Evolutionary conservation across 2,888 invertebrate genomes (phyloP), one percentile per base, ranked within the genome.

Genomic region (Spilosoma lubricipeda): DNA sequence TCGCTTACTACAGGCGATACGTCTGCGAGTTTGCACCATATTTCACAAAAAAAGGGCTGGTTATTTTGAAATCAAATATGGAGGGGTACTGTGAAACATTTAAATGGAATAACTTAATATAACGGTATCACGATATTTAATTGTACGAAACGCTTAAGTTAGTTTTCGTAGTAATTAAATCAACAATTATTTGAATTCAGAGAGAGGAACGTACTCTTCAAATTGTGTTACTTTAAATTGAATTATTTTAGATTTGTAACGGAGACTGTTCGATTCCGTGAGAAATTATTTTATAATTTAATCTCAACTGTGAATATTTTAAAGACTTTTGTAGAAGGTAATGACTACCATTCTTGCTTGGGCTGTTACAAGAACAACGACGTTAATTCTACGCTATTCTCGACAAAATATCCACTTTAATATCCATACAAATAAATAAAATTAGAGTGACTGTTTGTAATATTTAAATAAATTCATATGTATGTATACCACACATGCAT

Each of bases 131-230:
- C 63, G 27, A 59, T 71, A 71, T 71, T 68, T 7, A 33, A 75
- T 71, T 75, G 23, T 68, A 42, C 33, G 42, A 42, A 68, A 56
- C 56, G 63, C 15, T 68, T 63, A 13, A 68, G 63, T 67, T 68
- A 48, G 72, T 72, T 63, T 72, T 59, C n/a, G 27, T 36, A 64
- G 59, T 72, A 72, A 72, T 72, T 9, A n/a, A 72, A 72, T 72
- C 63, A 64, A 36, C 33, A 45, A 45, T 72, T 68, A 23, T 68
- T 68, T 72, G n/a, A 23, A 48, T 18, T 18, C 42, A 63, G 67
- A 13, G 42, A 45, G 27, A 36, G 52, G 23, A 33, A 23, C 39
- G 56, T 63, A n/a, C 67, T 33, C 42, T 72, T n/a, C 42, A 63
- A 59, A 69, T 27, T n/a, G 36, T 42, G 27, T 52, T 23, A 52